Evolutionary conservation across 2,113 vertebrate genomes (phyloP), one percentile per base, ranked within the genome.

Genomic region (Chlamydotis undulata): DNA sequence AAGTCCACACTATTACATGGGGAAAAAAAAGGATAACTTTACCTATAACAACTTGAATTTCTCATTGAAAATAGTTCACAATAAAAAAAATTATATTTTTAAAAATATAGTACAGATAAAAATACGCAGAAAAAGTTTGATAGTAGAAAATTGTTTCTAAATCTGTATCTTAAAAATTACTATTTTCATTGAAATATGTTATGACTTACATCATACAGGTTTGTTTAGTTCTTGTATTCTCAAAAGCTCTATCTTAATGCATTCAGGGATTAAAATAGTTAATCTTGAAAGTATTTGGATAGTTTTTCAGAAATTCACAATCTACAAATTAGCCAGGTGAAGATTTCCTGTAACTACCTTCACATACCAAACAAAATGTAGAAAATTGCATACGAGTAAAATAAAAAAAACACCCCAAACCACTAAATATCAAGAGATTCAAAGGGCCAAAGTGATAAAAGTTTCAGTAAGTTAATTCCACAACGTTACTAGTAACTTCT

Each of bases 21-120:
- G 35, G 41, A 78, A 10, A 17, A 64, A 45, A 78, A 75, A 19
- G 6, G 25, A 37, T 37, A 59, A 50, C 12, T 64, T 33, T 29
- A 43, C 17, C 39, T 53, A 14, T 2, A 10, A 45, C 19, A 70
- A 89, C 8, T 33, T 37, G 61, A 47, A 24, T 19, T 53, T 88
- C 74, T 63, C 19, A 23, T 1, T 84, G 21, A 84, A 53, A 90
- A 87, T 0, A 61, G 16, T 57, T 83, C 19, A 45, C 25, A 61
- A 91, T 1, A 22, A 75, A 70, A 69, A 61, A 61, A 41, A 0
- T 6, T 1, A 0, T 12, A 11, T 4, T 7, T 70, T 84, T 75
- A 49, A 76, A 75, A 67, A 77, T 10, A 39, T 1, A 39, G 31
- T 22, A 26, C 11, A 76, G 31, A 50, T 18, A 69, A 31, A 65